Base-by-base conservation (phyloP, 2,888 invertebrate species). In the Brassicogethes aeneus region DNA sequence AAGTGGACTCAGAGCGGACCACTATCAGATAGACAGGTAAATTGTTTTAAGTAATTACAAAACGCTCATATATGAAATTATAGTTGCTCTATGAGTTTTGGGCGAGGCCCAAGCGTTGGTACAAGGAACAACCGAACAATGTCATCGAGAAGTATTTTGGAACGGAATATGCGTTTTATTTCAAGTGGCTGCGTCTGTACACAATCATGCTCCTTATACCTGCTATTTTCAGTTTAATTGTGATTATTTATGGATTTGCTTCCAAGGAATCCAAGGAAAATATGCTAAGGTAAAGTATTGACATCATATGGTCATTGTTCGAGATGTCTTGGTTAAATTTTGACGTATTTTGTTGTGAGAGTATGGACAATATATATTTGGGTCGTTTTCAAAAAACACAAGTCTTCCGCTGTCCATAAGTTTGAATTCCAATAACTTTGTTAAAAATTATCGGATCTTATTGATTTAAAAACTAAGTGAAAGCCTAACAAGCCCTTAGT, bases 121-220 rank as follows among this genome's bases (percentile, higher is more conserved):
- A 72, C 57, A 78, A 76, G 59, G 68, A 70, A 34, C 80, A 81
- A 57, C 80, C 81, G 0, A 54, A 80, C 7, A 72, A 76, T 56
- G 61, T 77, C 31, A 70, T 81, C 17, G 66, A 74, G 44, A 67
- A 71, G 47, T 77, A 77, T 56, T 74, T 71, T 53, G 76, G 76
- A 3, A 70, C 74, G 23, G 73, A 76, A 61, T 65, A 74, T 17
- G 73, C 69, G 0, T 65, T 77, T 40, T 77, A 75, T 52, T 77
- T 76, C 53, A 73, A 74, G 7, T 77, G 74, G 70, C 56, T 73
- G 15, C 74, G 72, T 12, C 74, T 72, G 54, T 76, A 74, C 53
- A 72, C 71, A 3, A 64, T 61, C 44, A 69, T 71, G 62, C 53
- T 76, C 34, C 60, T 72, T n/a, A 62, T 70, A 2, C 67, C 72